Evolutionary conservation across 2,797 vertebrate genomes (phyloP), one percentile per base, ranked within the genome.

Genomic region (Poliocrania exsul): DNA sequence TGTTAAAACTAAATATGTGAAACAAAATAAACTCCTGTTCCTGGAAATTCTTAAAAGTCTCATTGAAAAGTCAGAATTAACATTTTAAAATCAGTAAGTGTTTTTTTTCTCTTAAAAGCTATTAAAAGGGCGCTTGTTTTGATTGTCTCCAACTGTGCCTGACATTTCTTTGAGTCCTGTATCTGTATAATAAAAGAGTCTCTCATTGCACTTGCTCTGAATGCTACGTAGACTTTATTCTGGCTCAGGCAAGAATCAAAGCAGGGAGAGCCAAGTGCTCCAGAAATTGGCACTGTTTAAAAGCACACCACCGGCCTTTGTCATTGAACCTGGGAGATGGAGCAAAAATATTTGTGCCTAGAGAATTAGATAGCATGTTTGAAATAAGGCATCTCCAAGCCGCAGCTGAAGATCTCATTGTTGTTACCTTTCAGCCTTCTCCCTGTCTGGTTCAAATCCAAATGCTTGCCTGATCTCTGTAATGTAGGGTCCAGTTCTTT

Each of bases 401-500:
- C 70, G 31, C 35, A 84, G 50, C 44, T 84, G 71, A 69, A 72
- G 49, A 38, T 47, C 29, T 91, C 7, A 1, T n/a, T 42, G 42
- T 42, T 2, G 1, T 60, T 85, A 33, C 64, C 14, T 44, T 44
- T 82, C 24, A 67, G 57, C 31, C 31, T 51, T 8, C 33, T 77
- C 26, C 15, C 17, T 35, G 17, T 70, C 57, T 1, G 1, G 26
- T 33, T 72, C 47, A 40, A 21, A 42, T 17, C 16, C 61, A 83
- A 37, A 35, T 13, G 0, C 6, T 69, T 75, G 44, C 29, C 38
- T 28, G 20, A 67, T 53, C 25, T 46, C 29, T 24, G 16, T 4
- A 28, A 53, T 3, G 12, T 4, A 51, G 16, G 24, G 25, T 12
- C 6, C 0, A 0, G 8, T 64, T 31, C 16, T 31, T 62, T 17